phyloP scores from a whole-genome alignment of 2,888 invertebrate species.

The Aspidiotus rigidus region DNA sequence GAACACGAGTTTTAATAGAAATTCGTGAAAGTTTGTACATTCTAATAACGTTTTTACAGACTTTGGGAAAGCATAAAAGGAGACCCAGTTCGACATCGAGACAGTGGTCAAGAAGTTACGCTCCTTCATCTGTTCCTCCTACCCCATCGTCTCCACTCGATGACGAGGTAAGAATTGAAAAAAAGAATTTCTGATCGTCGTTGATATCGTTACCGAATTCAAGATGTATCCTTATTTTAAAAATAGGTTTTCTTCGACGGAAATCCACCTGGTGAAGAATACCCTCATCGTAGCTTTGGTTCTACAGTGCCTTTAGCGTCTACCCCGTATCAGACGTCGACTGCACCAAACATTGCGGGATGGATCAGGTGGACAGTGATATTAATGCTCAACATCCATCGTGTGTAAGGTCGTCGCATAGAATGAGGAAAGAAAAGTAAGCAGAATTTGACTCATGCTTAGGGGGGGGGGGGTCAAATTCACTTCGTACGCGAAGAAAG shows the following conservation, averaged over 20 bases:
- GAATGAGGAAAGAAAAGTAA: slow-evolving; percentile 22
- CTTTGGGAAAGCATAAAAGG: slow-evolving; percentile 38
- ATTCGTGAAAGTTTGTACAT: background rate
- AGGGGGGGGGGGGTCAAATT: no score
- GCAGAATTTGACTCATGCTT: background rate
- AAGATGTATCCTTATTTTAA: no score
- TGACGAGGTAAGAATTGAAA: slow-evolving; percentile 37
- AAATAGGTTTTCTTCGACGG: slow-evolving; percentile 21
- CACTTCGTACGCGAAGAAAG: no score
- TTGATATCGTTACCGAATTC: no score
- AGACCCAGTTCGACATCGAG: slow-evolving; percentile 31
- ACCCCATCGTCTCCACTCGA: slow-evolving; percentile 37
- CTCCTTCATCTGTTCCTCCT: slow-evolving; percentile 37
- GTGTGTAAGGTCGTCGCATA: background rate
- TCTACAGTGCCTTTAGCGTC: background rate
- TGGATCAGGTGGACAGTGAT: slow-evolving; percentile 20
- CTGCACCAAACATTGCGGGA: background rate
- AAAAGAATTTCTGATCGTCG: no score
- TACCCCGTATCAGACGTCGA: background rate
- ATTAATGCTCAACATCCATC: slow-evolving; percentile 1
- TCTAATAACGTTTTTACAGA: slow-evolving; percentile 35
- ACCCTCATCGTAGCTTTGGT: slow-evolving; percentile 6
- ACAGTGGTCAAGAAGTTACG: slow-evolving; percentile 38
- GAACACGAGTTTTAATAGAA: background rate
- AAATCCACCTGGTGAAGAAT: slow-evolving; percentile 3